phyloP scores from a whole-genome alignment of 2,797 vertebrate species.

The Monodelphis domestica region DNA sequence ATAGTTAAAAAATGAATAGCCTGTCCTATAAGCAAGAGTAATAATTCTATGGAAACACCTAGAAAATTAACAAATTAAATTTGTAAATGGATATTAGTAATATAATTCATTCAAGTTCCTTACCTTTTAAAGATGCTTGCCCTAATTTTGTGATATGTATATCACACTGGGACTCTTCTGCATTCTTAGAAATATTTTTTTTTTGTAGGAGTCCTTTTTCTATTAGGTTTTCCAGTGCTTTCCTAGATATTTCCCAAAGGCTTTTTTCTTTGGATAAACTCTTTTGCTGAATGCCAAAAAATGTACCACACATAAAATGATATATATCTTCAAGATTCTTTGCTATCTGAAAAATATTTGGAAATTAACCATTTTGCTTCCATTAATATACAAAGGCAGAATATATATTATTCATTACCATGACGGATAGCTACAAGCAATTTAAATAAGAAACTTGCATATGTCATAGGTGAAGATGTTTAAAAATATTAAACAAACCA shows the following conservation, averaged over 20 bases:
- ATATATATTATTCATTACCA: conserved; percentile 19
- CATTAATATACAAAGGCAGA: conserved; percentile 24
- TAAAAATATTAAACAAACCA: conserved; percentile 52
- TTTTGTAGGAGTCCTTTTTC: conserved; percentile 88
- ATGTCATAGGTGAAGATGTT: conserved; percentile 10
- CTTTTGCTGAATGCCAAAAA: conserved; percentile 91
- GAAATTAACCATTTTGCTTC: conserved; percentile 43
- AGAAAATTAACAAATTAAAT: conserved; percentile 10
- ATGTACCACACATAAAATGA: conserved; percentile 89
- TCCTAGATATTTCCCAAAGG: conserved; percentile 85
- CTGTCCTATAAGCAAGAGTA: background rate
- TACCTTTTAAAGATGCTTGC: conserved; percentile 94
- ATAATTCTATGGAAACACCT: conserved; percentile 19
- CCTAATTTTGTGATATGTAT: conserved; percentile 92
- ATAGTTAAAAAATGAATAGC: background rate
- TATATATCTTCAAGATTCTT: conserved; percentile 85
- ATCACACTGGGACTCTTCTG: conserved; percentile 37
- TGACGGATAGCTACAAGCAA: conserved; percentile 30
- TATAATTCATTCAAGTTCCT: conserved; percentile 35
- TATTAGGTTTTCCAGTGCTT: conserved; percentile 85
- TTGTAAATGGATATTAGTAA: conserved; percentile 37
- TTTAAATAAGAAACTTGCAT: conserved; percentile 27
- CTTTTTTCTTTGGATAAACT: conserved; percentile 86
- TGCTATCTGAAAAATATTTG: conserved; percentile 87
- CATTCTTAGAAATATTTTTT: conserved; percentile 41